Evolutionary conservation across 2,888 invertebrate genomes (phyloP).

Genomic region (Xestia c-nigrum): DNA sequence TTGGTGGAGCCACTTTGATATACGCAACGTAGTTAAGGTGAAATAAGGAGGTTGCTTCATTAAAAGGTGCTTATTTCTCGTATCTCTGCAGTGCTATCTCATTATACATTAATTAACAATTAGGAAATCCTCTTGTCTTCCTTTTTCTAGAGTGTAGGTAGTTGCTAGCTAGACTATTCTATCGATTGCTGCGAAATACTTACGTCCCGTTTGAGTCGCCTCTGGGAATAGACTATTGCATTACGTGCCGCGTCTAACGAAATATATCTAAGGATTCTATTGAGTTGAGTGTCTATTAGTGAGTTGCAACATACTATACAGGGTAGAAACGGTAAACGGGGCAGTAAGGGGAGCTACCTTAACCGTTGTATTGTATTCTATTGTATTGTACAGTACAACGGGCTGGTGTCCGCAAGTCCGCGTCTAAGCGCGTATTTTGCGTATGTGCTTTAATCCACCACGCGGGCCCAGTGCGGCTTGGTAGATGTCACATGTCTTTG

Average conservation of each 20-base stretch:
- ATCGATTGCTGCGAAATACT: slow-evolving; percentile 29
- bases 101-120: slow-evolving; percentile 23
- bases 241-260: slow-evolving; percentile 17
- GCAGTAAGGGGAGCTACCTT: too few species aligned
- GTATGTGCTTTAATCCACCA: too few species aligned
- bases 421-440: too few species aligned
- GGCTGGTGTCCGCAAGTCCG: too few species aligned
- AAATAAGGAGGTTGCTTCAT: slow-evolving; percentile 27
- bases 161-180: slow-evolving; percentile 3
- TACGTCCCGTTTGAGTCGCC: not conserved
- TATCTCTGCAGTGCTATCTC: not conserved
- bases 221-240: slow-evolving; percentile 9
- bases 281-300: not conserved
- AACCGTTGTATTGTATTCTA: too few species aligned
- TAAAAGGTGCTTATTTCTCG: slow-evolving; percentile 21
- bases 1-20: slow-evolving; percentile 39
- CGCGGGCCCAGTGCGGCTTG: too few species aligned
- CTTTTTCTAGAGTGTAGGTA: not conserved
- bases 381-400: too few species aligned
- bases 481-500: too few species aligned
- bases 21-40: slow-evolving; percentile 34
- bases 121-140: slow-evolving; percentile 4
- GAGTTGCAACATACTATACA: not conserved
- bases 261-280: slow-evolving; percentile 2
- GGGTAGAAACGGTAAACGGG: too few species aligned